These are phyloP conservation scores for Oceanites oceanicus DNA, from an alignment of 2,113 vertebrate species.

Conservation along the genomic window DNA sequence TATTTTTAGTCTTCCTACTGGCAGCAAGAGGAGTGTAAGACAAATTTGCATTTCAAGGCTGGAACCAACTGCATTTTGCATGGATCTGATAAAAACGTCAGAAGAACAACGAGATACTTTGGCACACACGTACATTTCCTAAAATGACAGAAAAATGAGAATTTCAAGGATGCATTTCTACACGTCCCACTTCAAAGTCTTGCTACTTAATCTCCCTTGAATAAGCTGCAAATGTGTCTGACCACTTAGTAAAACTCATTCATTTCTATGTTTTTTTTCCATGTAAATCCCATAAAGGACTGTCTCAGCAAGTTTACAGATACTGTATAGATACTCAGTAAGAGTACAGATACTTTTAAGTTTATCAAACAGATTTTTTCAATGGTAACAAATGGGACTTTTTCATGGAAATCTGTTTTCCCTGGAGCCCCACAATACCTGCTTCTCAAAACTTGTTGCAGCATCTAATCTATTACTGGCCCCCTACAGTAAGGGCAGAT, in stretches of 20 bases:
- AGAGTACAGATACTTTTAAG: neutral
- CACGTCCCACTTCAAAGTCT: conserved; percentile 1
- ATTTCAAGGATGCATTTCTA: conserved; percentile 23
- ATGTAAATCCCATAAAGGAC: neutral
- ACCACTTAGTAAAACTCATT: neutral
- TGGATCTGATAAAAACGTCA: conserved; percentile 62
- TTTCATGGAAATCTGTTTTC: neutral
- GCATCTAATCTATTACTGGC: neutral
- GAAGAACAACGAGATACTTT: conserved; percentile 40
- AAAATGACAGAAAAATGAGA: conserved; percentile 3
- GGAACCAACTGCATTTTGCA: conserved; percentile 35
- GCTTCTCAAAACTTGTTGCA: neutral
- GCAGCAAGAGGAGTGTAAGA: conserved; percentile 45
- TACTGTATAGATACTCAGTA: neutral
- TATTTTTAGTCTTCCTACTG: conserved; percentile 66
- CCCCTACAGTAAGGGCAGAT: neutral
- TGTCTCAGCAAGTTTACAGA: neutral
- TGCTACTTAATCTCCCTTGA: neutral
- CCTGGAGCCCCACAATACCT: neutral
- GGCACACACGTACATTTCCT: neutral
- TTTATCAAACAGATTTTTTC: neutral
- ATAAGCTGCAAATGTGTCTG: neutral
- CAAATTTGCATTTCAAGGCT: conserved; percentile 60
- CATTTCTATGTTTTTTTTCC: neutral
- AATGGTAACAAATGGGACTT: neutral